A percentile compares a stretch with the other conserved stretches of the same genome.
Evolutionary conservation across 1,140 invertebrate genomes (phyloP).

Genomic region (Heterodera carotae): DNA sequence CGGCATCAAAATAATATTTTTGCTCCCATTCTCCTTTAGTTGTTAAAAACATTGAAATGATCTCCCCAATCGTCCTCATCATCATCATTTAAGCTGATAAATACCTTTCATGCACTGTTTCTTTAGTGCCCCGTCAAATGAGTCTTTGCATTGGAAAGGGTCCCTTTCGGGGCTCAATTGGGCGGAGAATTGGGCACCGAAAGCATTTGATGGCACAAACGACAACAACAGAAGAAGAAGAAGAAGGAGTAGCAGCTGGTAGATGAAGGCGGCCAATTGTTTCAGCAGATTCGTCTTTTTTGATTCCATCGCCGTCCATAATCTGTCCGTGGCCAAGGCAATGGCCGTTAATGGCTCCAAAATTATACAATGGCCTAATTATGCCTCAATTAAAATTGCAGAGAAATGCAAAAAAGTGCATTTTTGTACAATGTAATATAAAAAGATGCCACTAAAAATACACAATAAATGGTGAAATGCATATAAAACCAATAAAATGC

Average conservation of each 20-base stretch:
- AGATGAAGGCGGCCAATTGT: background rate
- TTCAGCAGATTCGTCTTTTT: background rate
- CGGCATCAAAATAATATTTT: constrained; percentile 7
- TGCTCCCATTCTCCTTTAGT: constrained; percentile 2
- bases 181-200: background rate
- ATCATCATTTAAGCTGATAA: constrained; percentile 1
- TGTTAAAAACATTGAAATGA: no score
- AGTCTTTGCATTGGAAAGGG: background rate
- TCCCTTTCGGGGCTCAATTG: background rate
- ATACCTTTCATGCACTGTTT: constrained; percentile 26
- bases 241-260: background rate
- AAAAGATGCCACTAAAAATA: no score
- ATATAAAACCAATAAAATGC: no score
- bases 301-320: background rate
- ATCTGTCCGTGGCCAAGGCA: background rate
- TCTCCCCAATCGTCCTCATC: background rate
- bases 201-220: background rate
- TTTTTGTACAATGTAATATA: no score
- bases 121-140: constrained; percentile 13
- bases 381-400: no score
- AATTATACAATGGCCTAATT: background rate
- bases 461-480: no score
- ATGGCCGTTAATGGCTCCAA: background rate
- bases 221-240: background rate
- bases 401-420: no score